Evolutionary conservation across 2,113 vertebrate genomes (phyloP), one percentile per base, ranked within the genome.

Genomic region (Dicaeum eximium): DNA sequence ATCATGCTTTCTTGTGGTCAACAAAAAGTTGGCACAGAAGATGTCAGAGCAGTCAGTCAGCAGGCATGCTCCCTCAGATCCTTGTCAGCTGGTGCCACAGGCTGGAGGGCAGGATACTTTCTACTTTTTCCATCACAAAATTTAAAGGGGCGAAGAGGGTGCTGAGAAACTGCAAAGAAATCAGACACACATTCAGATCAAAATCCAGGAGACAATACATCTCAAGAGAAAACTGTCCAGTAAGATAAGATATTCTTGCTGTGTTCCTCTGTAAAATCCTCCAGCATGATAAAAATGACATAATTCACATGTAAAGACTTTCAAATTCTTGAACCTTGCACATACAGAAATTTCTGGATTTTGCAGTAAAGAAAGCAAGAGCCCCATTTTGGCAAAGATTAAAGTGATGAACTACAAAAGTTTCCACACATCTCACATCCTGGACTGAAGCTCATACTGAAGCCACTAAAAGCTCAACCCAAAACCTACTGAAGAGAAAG

Each of bases 91-190:
- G 99, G 96, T 99, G 99, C 99, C 99, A 99, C 95, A 99, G 98
- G 65, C 99, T 99, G 97, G 99, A 99, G 31, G 99, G 99, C 83
- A 99, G 98, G 97, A 99, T 99, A 95, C 99, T 99, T 97, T 99
- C 99, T 94, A 99, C 99, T 96, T 99, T 99, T 97, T 99, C 99
- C 99, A 99, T 99, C 96, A 99, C 99, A 97, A 99, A 99, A 98
- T 99, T 99, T 86, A 99, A 98, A 78, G 99, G 99, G 66, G 99
- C 99, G 81, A 99, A 99, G 94, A 99, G 98, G 77, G 99, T 99
- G 97, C 99, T 99, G 98, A 99, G 99, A 96, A 99, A 99, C 99
- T 99, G 98, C 57, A 94, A 97, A 96, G 85, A 95, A 95, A 97
- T 20, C 78, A 97, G 91, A 96, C 10, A 93, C 4, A 72, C 37